Conservation (phyloP, 2,888 invertebrate species). For the Drosophila neotestacea region DNA sequence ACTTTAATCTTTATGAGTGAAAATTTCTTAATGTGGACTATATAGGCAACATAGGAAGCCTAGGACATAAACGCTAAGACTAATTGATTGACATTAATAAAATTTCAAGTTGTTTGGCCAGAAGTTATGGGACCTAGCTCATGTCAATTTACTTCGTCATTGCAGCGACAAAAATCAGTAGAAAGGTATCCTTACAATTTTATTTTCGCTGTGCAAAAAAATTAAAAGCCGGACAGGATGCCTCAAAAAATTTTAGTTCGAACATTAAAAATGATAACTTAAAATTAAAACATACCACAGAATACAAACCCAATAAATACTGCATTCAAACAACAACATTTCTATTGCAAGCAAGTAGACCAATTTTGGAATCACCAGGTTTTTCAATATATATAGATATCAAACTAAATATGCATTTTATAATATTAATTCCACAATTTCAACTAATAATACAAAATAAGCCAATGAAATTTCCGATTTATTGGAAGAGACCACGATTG, state of each 20-base stretch:
- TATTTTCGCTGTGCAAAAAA: constrained; percentile 15
- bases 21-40: not conserved
- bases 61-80: not conserved
- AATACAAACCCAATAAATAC: not conserved
- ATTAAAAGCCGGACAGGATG: not conserved
- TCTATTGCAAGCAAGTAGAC: not conserved
- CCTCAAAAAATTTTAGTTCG: not conserved
- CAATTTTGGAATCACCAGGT: not conserved
- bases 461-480: not conserved
- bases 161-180: constrained; percentile 8
- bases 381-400: not conserved
- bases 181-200: constrained; percentile 18
- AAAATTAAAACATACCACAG: not conserved
- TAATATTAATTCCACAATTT: not conserved
- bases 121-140: not conserved
- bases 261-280: not conserved
- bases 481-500: not conserved
- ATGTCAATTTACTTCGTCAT: not conserved
- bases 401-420: constrained; percentile 9
- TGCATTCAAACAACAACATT: constrained; percentile 8
- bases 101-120: not conserved
- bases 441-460: not conserved
- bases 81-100: not conserved
- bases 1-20: not conserved
- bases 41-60: not conserved